These are phyloP conservation scores for Melanotaenia duboulayi DNA, from an alignment of 2,113 vertebrate species.

Conservation along the genomic window DNA sequence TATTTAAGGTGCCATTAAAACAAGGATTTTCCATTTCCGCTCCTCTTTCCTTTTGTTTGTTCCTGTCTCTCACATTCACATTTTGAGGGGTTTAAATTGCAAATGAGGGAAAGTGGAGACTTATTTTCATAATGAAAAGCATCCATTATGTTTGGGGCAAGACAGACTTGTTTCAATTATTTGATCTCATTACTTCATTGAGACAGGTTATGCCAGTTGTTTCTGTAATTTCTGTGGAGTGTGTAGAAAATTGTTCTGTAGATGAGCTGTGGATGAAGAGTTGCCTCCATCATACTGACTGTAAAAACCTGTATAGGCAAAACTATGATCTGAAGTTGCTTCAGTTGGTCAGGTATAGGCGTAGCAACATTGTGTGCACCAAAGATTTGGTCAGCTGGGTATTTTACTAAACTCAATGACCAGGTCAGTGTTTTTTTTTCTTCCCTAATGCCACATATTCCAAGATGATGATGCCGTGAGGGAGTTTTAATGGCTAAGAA, in stretches of 20 bases:
- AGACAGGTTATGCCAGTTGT: constrained; percentile 31
- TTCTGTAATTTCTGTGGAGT: constrained; percentile 9
- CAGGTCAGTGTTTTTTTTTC: no score
- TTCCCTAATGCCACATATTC: no score
- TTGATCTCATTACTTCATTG: constrained; percentile 23
- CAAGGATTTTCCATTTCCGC: neutral
- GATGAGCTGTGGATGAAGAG: no score
- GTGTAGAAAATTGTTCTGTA: constrained; percentile 6
- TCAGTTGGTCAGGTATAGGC: no score
- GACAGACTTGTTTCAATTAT: constrained; percentile 27
- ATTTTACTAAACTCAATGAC: no score
- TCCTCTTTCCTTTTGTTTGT: neutral
- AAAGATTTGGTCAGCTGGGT: no score
- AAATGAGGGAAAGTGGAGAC: neutral
- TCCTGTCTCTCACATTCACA: neutral
- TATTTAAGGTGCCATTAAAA: neutral
- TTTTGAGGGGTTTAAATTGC: neutral
- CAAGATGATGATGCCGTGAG: no score
- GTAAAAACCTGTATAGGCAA: no score
- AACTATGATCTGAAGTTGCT: no score
- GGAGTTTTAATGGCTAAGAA: no score
- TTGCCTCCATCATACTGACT: no score
- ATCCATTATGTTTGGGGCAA: constrained; percentile 49
- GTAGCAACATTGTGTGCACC: no score
- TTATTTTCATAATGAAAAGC: neutral